Evolutionary conservation across 2,888 invertebrate genomes (phyloP), one percentile per base, ranked within the genome.

Genomic region (Tetramorium bicarinatum): DNA sequence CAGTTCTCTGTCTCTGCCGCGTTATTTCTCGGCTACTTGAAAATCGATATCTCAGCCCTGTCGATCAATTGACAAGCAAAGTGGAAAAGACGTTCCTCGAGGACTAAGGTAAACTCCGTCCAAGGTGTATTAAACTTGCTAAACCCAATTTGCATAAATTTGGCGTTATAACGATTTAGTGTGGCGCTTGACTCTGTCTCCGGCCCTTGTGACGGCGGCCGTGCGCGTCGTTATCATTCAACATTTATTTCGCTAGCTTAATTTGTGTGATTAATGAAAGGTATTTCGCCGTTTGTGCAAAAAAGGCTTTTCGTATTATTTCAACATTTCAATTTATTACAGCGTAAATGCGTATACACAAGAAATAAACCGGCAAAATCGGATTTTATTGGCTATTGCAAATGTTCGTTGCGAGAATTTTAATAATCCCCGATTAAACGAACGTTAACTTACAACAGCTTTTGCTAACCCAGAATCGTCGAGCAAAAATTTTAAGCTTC

Each of bases 401-500:
- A 87, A 72, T 80, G 61, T 52, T 52, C 52, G 83, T 79, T 76
- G 38, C 69, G 64, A 80, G 82, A 87, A 84, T 86, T 89, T 81
- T 77, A 85, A 80, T 86, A 83, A 72, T 54, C 56, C 21, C 67
- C 67, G 77, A 82, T 77, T 76, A 75, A 83, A 85, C 71, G 76
- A 64, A 83, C 74, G 76, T 29, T 74, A 81, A 82, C 82, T 85
- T 76, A 81, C 76, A 34, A 9, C 41, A 56, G 71, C 64, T 61
- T 74, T 59, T 84, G 82, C 64, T 82, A 71, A 79, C 71, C 84
- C 49, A 21, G 71, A 47, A 54, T 61, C 67, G 71, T 71, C 41
- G 21, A 41, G 47, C 29, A 69, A 74, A 84, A 87, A 87, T 86
- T 87, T 87, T 86, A 80, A 86, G 85, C 86, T 86, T 77, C 18